A percentile compares a stretch with the other conserved stretches of the same genome.
Conservation (phyloP, 2,113 vertebrate genomes). For the Lamprologus lemairii region DNA sequence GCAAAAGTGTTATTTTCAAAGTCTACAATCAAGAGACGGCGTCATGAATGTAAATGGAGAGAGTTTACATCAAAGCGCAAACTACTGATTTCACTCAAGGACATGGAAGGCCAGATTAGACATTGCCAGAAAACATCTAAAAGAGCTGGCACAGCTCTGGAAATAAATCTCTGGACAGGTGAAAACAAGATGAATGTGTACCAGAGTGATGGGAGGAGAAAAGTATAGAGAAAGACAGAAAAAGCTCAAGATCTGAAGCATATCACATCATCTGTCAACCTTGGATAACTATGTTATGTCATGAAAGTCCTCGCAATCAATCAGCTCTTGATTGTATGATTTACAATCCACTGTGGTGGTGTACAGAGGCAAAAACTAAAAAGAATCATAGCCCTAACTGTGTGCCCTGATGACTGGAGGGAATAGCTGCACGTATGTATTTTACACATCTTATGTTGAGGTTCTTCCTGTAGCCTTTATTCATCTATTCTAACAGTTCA, state of each 20-base stretch:
- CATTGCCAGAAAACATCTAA: background rate
- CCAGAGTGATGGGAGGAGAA: background rate
- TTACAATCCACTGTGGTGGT: background rate
- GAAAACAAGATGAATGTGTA: background rate
- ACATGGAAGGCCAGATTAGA: background rate
- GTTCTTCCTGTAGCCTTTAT: background rate
- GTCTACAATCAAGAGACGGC: background rate
- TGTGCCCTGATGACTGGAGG: background rate
- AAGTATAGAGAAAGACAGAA: background rate
- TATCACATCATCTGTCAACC: background rate
- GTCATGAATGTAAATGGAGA: background rate
- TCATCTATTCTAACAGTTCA: slow-evolving; percentile 61
- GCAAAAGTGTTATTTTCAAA: background rate
- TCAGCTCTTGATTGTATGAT: background rate
- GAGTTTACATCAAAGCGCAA: background rate
- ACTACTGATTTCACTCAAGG: background rate
- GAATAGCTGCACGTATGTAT: background rate
- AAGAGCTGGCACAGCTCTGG: background rate
- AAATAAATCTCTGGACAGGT: background rate
- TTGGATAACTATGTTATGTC: background rate
- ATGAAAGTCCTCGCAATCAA: background rate
- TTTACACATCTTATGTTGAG: background rate
- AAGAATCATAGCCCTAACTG: background rate
- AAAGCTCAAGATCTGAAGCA: background rate
- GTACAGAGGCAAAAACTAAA: background rate